Base-by-base conservation (phyloP, 2,888 invertebrate genomes). In the Lithophane ornitopus region DNA sequence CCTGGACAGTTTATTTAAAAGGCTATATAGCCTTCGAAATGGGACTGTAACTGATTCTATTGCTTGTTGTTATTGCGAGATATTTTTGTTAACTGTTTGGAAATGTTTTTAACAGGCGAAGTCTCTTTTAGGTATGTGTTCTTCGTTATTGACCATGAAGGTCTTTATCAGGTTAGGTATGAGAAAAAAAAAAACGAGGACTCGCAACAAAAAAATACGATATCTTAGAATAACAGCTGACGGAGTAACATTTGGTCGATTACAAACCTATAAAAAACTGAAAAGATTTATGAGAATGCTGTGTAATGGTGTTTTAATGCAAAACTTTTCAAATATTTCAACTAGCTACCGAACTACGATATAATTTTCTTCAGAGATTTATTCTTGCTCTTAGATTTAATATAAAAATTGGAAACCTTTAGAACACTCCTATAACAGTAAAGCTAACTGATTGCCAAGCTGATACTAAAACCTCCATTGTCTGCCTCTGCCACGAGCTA, bases 1-100 rank as follows among this genome's bases (percentile, higher is more conserved):
- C 83, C 79, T 72, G 72, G 72, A 85, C 78, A 76, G 66, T 74
- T 80, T 84, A 82, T 86, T 81, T 82, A 76, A 84, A 82, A 79
- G 74, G 71, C 70, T 70, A 34, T 61, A 56, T 59, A 70, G 67
- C 76, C 73, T 69, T 46, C 12, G 67, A 44, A 78, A 85, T 70
- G 69, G 44, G 28, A 12, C 58, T 49, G 44, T 26, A 77, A 82
- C 44, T 54, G 69, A 28, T 77, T 65, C 52, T 65, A 67, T 65
- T 54, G 49, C 39, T 62, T 71, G 41, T 56, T 69, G 7, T 66
- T 70, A 59, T 46, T 61, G 22, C 14, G 7, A 26, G 12, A 22
- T 39, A 54, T 59, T 78, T 65, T 67, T 61, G 22, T 19, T 16
- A 63, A 34, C 26, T 16, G 16, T 34, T 74, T 74, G 26, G 11